Evolutionary conservation across 1,140 invertebrate genomes (phyloP), one percentile per base, ranked within the genome.

Genomic region (Macrosteles quadrilineatus): DNA sequence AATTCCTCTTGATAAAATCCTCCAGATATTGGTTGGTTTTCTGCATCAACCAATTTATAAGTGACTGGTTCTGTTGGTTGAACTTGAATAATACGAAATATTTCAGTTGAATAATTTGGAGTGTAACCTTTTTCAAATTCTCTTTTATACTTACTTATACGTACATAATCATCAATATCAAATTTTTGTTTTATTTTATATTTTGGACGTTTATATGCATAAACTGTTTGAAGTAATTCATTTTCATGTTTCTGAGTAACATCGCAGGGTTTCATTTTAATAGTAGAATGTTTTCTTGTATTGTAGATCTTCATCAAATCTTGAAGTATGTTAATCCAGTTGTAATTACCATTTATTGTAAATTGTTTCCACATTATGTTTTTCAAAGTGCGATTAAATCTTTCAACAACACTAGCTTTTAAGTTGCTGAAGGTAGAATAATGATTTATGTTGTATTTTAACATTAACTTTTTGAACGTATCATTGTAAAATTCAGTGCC

Each of bases 1-100:
- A 73, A 32, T 47, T 70, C 72, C 31, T 71, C 57, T 1, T 45
- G 14, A 53, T 73, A 73, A 65, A 73, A 73, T 40, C n/a, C 23
- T 21, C 68, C 69, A 1, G n/a, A 4, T 2, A 73, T 70, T 21
- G 19, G 19, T 14, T 68, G 30, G 6, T 45, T 65, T 2, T 50
- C 30, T 17, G 50, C 47, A 45, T 73, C 72, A 43, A 30, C 12
- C 4, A 73, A 27, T 29, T 50, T 59, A 31, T 68, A 73, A 14
- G 69, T 73, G 9, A 53, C 14, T 0, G 67, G 67, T 3, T 32
- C 21, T 12, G 62, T 63, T 21, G 50, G 21, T 25, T 45, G 21
- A 14, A 73, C 40, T 67, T 72, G 67, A n/a, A 2, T 9, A 17
- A 72, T 36, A 14, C 32, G 32, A 36, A 36, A 36, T 4, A 36